Evolutionary conservation across 2,797 vertebrate genomes (phyloP), one percentile per base, ranked within the genome.

Genomic region (Falco berigora): DNA sequence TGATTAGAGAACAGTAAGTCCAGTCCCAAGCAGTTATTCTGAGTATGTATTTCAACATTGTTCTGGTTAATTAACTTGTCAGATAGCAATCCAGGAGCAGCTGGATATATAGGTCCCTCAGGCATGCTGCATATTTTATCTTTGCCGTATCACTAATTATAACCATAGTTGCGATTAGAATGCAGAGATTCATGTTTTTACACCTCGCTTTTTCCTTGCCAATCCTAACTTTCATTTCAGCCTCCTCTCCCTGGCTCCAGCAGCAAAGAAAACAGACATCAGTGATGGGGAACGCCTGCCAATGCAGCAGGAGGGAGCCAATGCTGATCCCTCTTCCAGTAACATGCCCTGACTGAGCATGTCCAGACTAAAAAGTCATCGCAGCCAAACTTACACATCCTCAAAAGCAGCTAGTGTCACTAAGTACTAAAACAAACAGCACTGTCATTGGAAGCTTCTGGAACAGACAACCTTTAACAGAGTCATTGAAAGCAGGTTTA

Each of bases 1-100:
- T 21, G 30, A 58, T 56, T 20, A 88, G 34, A 91, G 36, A 59
- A 74, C 2, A 6, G 19, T 7, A 11, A 83, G 67, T 61, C 82
- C 69, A 61, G 56, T 67, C 44, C 79, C 46, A 93, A 75, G 46
- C 32, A 95, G 77, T 71, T 21, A 58, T 53, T 86, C 49, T 32
- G 64, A 81, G 25, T 47, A n/a, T 23, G 61, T n/a, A 84, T 89
- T 90, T 93, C 80, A 73, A 58, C 77, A 63, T 0, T 55, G 32
- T n/a, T 88, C 38, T 78, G n/a, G 71, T 85, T 97, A 96, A 92
- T 94, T 93, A 94, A 52, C 74, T 88, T 89, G 80, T 87, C 93
- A 93, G 93, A 88, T 27, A 88, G 62, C 66, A 83, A 47, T 72
- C 69, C 80, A 84, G 86, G 18, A 93, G 76, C 42, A 78, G 86